Evolutionary conservation across 2,113 vertebrate genomes (phyloP).

Genomic region (Psammodynastes pulverulentus): DNA sequence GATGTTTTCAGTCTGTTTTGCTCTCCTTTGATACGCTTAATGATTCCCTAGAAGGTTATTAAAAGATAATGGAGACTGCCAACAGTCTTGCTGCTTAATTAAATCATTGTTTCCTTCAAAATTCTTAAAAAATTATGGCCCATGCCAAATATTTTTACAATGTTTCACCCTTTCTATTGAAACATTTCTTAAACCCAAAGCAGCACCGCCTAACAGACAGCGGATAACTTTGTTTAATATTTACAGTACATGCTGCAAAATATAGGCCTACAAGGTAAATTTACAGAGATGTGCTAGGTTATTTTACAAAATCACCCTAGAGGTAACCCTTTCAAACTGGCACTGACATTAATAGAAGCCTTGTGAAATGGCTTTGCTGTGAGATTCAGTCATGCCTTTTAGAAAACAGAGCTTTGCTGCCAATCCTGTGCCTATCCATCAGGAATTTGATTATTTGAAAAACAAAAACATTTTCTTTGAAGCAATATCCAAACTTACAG

Average conservation of each 20-base stretch:
- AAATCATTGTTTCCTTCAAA: slow-evolving; percentile 73
- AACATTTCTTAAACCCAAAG: slow-evolving; percentile 69
- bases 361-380: slow-evolving; percentile 61
- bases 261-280: slow-evolving; percentile 66
- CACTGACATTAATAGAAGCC: slow-evolving; percentile 68
- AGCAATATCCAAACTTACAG: slow-evolving; percentile 54
- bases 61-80: slow-evolving; percentile 70
- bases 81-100: slow-evolving; percentile 80
- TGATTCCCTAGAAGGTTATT: slow-evolving; percentile 72
- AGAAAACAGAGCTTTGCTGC: slow-evolving; percentile 47
- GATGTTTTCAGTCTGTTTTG: slow-evolving; percentile 69
- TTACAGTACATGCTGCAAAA: slow-evolving; percentile 63
- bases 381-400: slow-evolving; percentile 52
- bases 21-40: slow-evolving; percentile 67
- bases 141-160: slow-evolving; percentile 74
- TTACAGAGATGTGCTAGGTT: slow-evolving; percentile 66
- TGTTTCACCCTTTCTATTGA: slow-evolving; percentile 66
- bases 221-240: slow-evolving; percentile 69
- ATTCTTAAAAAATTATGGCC: slow-evolving; percentile 76
- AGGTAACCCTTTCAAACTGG: slow-evolving; percentile 58
- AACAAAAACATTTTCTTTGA: slow-evolving; percentile 58
- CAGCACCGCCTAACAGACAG: slow-evolving; percentile 56
- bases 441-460: slow-evolving; percentile 49
- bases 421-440: slow-evolving; percentile 47
- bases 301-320: slow-evolving; percentile 63